A percentile compares a stretch with the other conserved stretches of the same genome.
phyloP scores from a whole-genome alignment of 2,888 invertebrate species.

The Ophraella communa region DNA sequence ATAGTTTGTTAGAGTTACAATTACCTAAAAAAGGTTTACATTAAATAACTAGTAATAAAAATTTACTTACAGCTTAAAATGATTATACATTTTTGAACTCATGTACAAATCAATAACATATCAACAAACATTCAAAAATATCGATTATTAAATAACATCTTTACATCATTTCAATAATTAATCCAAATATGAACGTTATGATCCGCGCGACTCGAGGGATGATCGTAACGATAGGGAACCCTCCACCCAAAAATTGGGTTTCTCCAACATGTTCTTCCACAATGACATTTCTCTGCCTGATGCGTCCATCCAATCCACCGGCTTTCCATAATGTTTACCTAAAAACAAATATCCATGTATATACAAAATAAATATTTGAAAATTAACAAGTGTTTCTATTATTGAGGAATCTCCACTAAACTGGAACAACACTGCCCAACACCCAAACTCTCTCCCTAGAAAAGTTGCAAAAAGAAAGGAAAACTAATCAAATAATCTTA shows the following conservation, averaged over 20 bases:
- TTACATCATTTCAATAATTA: neutral
- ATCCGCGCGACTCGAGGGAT: constrained; percentile 68
- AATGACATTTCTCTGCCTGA: constrained; percentile 86
- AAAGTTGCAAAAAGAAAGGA: too few relatives aligned
- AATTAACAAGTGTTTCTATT: too few relatives aligned
- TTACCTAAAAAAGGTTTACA: constrained; percentile 53
- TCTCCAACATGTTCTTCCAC: constrained; percentile 94
- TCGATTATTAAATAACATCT: constrained; percentile 37
- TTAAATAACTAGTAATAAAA: constrained; percentile 54
- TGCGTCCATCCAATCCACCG: constrained; percentile 96
- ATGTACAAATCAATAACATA: constrained; percentile 46
- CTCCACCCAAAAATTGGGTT: constrained; percentile 98
- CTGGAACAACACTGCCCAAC: too few relatives aligned
- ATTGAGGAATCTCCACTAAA: too few relatives aligned
- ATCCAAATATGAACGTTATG: constrained; percentile 38
- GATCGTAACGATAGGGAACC: constrained; percentile 86
- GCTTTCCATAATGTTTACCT: constrained; percentile 87
- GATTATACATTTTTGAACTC: constrained; percentile 50
- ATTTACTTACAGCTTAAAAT: constrained; percentile 54
- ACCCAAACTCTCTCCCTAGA: too few relatives aligned
- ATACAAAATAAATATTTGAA: neutral
- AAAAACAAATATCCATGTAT: constrained; percentile 45
- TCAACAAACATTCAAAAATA: constrained; percentile 38
- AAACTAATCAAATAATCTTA: too few relatives aligned
- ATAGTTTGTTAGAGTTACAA: constrained; percentile 50